Conservation (phyloP, 2,888 invertebrate species). For the Eucera pruinosa region DNA sequence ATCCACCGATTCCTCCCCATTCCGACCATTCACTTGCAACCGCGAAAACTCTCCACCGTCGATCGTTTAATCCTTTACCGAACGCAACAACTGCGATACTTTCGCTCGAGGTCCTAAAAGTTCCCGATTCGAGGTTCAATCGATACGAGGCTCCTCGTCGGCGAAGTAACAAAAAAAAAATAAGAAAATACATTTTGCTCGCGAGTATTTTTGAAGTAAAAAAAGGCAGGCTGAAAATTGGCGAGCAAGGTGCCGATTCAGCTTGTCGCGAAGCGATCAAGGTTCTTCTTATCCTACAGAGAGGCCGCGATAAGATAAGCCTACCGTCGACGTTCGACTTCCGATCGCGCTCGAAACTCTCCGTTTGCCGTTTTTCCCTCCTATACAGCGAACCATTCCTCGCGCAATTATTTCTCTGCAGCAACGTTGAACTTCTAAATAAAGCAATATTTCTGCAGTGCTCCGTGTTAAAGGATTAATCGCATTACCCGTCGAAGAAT, state of each 20-base stretch:
- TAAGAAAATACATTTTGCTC: too few species aligned
- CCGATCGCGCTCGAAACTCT: conserved; percentile 72
- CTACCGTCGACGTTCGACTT: conserved; percentile 74
- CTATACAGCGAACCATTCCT: too few species aligned
- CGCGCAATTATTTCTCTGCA: too few species aligned
- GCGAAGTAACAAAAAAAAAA: too few species aligned
- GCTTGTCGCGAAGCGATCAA: conserved; percentile 79
- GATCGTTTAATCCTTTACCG: conserved; percentile 3
- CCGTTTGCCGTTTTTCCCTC: conserved; percentile 50
- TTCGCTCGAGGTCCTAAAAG: too few species aligned
- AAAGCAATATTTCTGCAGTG: too few species aligned
- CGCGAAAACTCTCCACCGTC: conserved; percentile 15
- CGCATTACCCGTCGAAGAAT: too few species aligned
- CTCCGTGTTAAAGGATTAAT: too few species aligned
- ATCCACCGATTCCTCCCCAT: conserved; percentile 43
- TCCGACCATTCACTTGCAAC: conserved; percentile 33
- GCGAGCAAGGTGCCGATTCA: conserved; percentile 72
- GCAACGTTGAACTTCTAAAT: too few species aligned
- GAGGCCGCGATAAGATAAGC: conserved; percentile 81
- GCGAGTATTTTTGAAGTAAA: too few species aligned
- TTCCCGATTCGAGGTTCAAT: neutral
- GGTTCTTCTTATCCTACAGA: conserved; percentile 82
- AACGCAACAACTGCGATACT: too few species aligned
- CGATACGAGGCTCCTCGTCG: neutral
- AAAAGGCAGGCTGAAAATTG: conserved; percentile 6